phyloP scores from a whole-genome alignment of 2,888 invertebrate species.

The Cyaniris semiargus region DNA sequence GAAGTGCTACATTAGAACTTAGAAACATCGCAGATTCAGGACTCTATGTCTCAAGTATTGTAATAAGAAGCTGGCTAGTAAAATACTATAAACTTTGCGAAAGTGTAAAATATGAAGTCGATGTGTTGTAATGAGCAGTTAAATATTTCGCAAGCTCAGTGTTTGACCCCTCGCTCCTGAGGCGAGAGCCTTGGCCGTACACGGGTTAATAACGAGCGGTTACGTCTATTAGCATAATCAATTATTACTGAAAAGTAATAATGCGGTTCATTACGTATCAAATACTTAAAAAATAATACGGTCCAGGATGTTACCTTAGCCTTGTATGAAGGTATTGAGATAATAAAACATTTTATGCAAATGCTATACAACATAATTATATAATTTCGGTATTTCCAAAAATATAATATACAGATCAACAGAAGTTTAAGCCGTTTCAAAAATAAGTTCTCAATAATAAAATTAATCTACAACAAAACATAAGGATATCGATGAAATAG shows the following conservation, averaged over 20 bases:
- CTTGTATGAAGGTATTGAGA: background rate
- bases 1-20: no score
- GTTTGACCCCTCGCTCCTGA: conserved; percentile 11
- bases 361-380: no score
- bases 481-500: background rate
- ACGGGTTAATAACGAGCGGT: conserved; percentile 1
- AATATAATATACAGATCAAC: no score
- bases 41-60: no score
- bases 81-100: background rate
- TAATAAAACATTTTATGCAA: background rate
- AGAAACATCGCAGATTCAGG: no score
- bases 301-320: background rate
- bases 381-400: no score
- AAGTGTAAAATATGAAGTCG: background rate
- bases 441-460: no score
- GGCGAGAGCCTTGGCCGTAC: conserved; percentile 18
- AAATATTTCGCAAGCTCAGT: conserved; percentile 13
- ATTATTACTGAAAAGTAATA: background rate
- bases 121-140: background rate
- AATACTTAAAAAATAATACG: background rate
- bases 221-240: background rate
- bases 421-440: no score
- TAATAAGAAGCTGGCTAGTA: background rate
- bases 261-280: background rate
- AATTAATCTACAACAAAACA: no score